Conservation (phyloP, 2,888 invertebrate species). For the Ceratothoa steindachneri region DNA sequence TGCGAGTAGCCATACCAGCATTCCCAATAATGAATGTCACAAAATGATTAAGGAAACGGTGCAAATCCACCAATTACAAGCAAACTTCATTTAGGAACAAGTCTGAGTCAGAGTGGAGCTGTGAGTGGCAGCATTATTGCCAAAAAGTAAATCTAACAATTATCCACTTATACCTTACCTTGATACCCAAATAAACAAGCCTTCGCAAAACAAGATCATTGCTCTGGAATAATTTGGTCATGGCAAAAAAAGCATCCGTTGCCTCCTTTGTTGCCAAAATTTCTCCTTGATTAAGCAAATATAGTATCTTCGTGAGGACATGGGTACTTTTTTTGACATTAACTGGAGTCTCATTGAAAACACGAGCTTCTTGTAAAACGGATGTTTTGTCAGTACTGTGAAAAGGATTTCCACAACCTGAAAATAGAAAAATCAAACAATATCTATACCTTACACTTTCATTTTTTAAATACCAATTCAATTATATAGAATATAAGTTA, state of each 20-base stretch:
- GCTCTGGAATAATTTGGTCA: constrained; percentile 97
- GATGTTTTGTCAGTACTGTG: constrained; percentile 92
- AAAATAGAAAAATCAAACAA: no score
- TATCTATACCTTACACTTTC: background rate
- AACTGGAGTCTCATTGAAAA: constrained; percentile 96
- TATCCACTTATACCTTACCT: no score
- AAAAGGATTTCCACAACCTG: constrained; percentile 77
- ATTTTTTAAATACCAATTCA: no score
- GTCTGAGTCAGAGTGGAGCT: no score
- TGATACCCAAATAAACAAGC: constrained; percentile 92
- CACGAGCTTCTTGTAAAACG: constrained; percentile 92
- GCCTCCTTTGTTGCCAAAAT: constrained; percentile 88
- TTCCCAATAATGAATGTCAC: no score
- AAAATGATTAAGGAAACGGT: no score
- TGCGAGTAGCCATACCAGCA: no score
- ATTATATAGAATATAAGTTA: constrained; percentile 15
- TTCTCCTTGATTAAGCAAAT: constrained; percentile 91
- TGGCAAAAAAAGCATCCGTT: constrained; percentile 97
- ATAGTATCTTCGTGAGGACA: constrained; percentile 92
- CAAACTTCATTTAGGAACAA: no score
- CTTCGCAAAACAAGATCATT: constrained; percentile 89
- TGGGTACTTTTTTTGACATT: constrained; percentile 94
- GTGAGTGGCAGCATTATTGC: no score
- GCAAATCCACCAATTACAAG: no score
- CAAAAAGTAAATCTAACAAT: no score